Percentiles rank a stretch among this genome's conserved stretches.
Conservation (phyloP, 1,140 invertebrate genomes). For the Pantala flavescens region DNA sequence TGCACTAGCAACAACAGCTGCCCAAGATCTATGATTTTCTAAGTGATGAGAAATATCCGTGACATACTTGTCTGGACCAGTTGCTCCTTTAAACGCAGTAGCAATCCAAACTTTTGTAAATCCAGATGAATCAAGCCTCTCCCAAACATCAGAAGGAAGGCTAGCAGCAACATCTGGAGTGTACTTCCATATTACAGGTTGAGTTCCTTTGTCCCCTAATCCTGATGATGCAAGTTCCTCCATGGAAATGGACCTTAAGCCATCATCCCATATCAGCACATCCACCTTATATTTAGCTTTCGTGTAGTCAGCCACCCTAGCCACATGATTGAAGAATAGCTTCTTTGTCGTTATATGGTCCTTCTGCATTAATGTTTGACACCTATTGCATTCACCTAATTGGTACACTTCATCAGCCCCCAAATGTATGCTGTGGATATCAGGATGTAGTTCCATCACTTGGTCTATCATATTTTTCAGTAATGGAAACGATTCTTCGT, state of each 20-base stretch:
- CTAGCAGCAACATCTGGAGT: conserved; percentile 27
- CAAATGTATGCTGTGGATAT: conserved; percentile 30
- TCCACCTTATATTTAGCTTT: conserved; percentile 34
- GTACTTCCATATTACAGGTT: conserved; percentile 42
- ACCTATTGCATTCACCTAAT: conserved; percentile 36
- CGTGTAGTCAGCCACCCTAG: conserved; percentile 29
- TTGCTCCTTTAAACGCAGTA: conserved; percentile 48
- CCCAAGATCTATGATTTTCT: conserved; percentile 28
- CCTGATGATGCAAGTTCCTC: conserved; percentile 26
- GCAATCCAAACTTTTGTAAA: conserved; percentile 48
- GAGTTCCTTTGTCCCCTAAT: conserved; percentile 35
- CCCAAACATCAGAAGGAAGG: conserved; percentile 34
- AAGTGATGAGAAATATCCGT: conserved; percentile 32
- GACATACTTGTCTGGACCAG: conserved; percentile 31
- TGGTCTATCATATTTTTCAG: conserved; percentile 42
- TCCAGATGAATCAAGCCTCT: conserved; percentile 36
- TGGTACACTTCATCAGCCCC: conserved; percentile 36
- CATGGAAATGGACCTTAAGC: conserved; percentile 37
- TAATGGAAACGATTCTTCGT: conserved; percentile 37
- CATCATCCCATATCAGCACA: conserved; percentile 50
- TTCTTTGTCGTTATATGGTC: conserved; percentile 32
- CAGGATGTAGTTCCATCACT: conserved; percentile 33
- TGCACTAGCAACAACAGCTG: conserved; percentile 19
- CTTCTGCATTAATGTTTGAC: conserved; percentile 32
- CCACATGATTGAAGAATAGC: conserved; percentile 41